Evolutionary conservation across 2,113 vertebrate species (phyloP).

Genomic region (Trogon melanurus): DNA sequence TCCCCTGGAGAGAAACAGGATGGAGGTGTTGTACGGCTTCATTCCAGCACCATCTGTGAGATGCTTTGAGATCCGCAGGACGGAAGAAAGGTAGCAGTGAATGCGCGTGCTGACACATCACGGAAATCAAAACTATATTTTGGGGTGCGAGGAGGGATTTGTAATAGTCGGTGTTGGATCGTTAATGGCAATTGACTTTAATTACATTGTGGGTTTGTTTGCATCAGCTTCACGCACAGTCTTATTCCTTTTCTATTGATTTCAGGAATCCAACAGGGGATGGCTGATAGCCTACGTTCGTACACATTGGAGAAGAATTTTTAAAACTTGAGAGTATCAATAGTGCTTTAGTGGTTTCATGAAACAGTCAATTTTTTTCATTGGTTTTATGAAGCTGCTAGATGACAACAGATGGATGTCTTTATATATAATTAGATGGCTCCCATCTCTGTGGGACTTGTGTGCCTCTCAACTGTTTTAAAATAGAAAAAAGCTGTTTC

Average conservation of each 20-base stretch:
- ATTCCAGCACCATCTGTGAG: neutral
- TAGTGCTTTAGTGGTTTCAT: neutral
- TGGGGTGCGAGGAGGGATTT: neutral
- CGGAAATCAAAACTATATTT: neutral
- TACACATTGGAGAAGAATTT: neutral
- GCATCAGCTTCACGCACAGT: neutral
- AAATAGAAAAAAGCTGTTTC: conserved; percentile 44
- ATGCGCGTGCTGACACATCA: neutral
- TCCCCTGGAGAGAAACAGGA: neutral
- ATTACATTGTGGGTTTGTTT: neutral
- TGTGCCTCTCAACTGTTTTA: conserved; percentile 29
- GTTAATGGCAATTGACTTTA: neutral
- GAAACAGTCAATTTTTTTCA: conserved; percentile 1
- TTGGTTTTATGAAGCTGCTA: conserved; percentile 2
- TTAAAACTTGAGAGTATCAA: conserved; percentile 5
- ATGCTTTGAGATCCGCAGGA: neutral
- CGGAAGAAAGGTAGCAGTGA: neutral
- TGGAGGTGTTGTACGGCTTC: neutral
- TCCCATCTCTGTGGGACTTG: neutral
- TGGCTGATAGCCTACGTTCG: neutral
- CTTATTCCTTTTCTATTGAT: neutral
- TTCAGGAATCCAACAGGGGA: neutral
- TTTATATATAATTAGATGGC: conserved; percentile 2
- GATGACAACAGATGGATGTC: conserved; percentile 27
- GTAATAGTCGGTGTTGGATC: neutral